A percentile compares a stretch with the other conserved stretches of the same genome.
phyloP scores from a whole-genome alignment of 2,113 vertebrate genomes.

The Tychaedon coryphoeus region DNA sequence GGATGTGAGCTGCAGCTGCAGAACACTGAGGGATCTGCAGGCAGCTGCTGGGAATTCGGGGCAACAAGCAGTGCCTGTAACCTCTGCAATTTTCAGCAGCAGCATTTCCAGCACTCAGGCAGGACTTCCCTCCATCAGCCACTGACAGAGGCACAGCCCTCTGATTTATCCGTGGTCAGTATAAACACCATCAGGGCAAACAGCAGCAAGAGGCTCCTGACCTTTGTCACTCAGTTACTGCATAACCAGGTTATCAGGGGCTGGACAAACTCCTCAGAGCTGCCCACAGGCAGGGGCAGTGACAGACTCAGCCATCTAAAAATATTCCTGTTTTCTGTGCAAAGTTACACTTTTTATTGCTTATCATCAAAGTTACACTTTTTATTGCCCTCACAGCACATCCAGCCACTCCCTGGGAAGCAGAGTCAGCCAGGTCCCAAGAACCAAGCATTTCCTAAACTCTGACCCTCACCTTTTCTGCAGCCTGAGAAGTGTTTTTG shows the following conservation, averaged over 20 bases:
- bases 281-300: neutral
- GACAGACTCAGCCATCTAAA: neutral
- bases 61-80: neutral
- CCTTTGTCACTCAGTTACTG: neutral
- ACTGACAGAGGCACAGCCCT: fast-evolving
- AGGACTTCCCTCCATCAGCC: neutral
- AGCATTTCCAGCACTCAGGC: fast-evolving
- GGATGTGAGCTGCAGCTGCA: neutral
- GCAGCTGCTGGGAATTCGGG: neutral
- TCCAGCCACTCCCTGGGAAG: fast-evolving
- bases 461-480: neutral
- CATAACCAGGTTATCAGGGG: neutral
- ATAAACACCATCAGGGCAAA: neutral
- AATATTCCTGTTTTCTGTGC: neutral
- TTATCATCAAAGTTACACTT: neutral
- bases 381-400: neutral
- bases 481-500: neutral
- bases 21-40: fast-evolving
- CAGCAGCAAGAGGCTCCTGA: neutral
- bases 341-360: neutral
- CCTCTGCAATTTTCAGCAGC: fast-evolving
- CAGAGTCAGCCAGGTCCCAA: neutral
- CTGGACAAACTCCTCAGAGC: fast-evolving
- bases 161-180: fast-evolving
- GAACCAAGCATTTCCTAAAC: neutral